Evolutionary conservation across 1,140 invertebrate genomes (phyloP).

Genomic region (Lepidurus apus): DNA sequence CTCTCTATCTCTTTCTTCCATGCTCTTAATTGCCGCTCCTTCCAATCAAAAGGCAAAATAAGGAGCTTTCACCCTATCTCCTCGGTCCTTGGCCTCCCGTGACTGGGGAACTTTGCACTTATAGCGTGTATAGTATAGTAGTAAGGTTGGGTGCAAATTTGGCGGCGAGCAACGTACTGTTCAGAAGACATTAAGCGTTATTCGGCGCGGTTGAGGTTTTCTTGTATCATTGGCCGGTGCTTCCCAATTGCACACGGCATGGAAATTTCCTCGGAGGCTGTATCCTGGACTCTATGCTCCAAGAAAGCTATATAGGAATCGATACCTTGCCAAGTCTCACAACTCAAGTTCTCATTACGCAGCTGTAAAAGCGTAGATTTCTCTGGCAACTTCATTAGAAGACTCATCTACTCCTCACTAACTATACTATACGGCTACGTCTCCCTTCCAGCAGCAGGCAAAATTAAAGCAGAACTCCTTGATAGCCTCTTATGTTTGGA

Average conservation of each 20-base stretch:
- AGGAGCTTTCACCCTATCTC: neutral
- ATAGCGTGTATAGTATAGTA: neutral
- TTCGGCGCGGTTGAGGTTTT: too few relatives aligned
- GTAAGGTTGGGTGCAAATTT: neutral
- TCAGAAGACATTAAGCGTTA: too few relatives aligned
- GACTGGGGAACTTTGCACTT: neutral
- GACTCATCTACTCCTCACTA: neutral
- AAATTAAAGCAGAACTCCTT: too few relatives aligned
- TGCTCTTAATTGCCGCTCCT: neutral
- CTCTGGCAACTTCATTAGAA: conserved; percentile 10
- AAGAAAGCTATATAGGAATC: conserved; percentile 1
- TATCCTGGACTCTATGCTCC: neutral
- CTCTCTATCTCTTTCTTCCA: neutral
- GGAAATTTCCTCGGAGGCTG: neutral
- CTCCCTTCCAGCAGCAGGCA: neutral
- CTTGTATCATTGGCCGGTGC: too few relatives aligned
- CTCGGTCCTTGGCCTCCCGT: neutral
- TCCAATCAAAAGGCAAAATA: conserved; percentile 14
- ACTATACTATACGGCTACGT: neutral
- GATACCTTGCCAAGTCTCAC: conserved; percentile 2
- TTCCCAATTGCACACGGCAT: neutral
- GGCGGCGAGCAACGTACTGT: neutral
- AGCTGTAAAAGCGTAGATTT: conserved; percentile 5
- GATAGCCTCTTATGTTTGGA: too few relatives aligned
- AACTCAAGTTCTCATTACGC: neutral